Percentiles rank a stretch among this genome's conserved stretches.
Evolutionary conservation across 2,888 invertebrate species (phyloP).

Genomic region (Mongoloraphidia duomilia): DNA sequence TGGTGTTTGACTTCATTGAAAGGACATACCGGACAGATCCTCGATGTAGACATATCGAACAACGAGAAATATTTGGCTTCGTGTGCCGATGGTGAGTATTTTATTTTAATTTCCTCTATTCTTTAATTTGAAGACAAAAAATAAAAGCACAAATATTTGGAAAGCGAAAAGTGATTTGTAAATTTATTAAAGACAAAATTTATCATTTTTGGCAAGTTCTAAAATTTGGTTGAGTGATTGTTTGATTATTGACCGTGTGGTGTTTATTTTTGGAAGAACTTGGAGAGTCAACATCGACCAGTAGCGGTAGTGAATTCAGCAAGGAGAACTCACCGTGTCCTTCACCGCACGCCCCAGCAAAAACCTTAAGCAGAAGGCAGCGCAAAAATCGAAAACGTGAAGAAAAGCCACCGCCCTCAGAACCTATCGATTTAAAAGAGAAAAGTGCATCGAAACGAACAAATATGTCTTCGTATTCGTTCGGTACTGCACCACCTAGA

Average conservation of each 20-base stretch:
- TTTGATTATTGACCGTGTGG: conserved; percentile 5
- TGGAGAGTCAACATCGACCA: conserved; percentile 18
- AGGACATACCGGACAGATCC: conserved; percentile 62
- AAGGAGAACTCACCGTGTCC: conserved; percentile 28
- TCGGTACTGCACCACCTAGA: conserved; percentile 1
- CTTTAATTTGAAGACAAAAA: too few relatives aligned
- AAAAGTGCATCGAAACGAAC: too few relatives aligned
- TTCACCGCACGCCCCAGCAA: conserved; percentile 33
- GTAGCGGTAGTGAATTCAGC: conserved; percentile 23
- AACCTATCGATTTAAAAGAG: conserved; percentile 7
- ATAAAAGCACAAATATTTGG: too few relatives aligned
- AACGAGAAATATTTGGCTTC: conserved; percentile 78
- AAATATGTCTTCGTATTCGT: too few relatives aligned
- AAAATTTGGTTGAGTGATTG: too few relatives aligned
- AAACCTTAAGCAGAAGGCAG: conserved; percentile 36
- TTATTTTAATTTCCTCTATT: background rate
- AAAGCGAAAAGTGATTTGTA: too few relatives aligned
- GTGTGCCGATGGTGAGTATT: conserved; percentile 57
- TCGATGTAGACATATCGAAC: conserved; percentile 66
- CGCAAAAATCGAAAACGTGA: conserved; percentile 29
- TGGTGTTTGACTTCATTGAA: conserved; percentile 71
- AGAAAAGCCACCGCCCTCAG: conserved; percentile 10
- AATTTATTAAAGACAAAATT: too few relatives aligned
- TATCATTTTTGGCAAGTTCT: too few relatives aligned
- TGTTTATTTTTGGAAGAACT: conserved; percentile 14